Base-by-base conservation (phyloP, 2,797 vertebrate genomes). In the Dromococcyx pavoninus region DNA sequence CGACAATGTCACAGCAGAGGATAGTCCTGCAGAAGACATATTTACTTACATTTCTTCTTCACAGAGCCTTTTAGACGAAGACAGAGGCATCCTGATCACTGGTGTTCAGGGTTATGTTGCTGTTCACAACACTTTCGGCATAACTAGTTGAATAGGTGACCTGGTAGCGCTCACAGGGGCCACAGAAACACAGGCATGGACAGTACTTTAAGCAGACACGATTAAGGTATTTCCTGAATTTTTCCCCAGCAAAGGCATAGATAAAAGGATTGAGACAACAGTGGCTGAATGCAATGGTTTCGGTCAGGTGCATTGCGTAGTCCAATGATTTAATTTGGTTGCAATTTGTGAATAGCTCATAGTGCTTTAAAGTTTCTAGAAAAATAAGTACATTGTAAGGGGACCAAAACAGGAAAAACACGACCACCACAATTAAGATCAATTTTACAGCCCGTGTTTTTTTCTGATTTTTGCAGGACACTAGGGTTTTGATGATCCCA, bases 211-310 rank as follows among this genome's bases (percentile, higher is more conserved):
- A 56, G 57, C 96, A 95, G 39, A 98, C 44, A 5, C 69, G 97
- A 25, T 95, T 16, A 44, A 99, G 94, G 16, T 99, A 98, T 30
- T 88, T 98, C 86, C 98, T 98, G 96, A 99, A 99, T 94, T 98
- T 99, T 95, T 99, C 91, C 5, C 98, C 99, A 30, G 98, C 98
- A 93, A 99, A 99, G 11, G 98, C 98, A 11, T 99, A 99, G 86
- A 99, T 98, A n/a, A 99, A 18, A 30, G 99, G 99, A 77, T 99
- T 99, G 44, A 99, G 97, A 83, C 99, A 99, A 69, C 99, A 99
- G 91, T 99, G 99, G 33, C 97, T 97, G 86, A 99, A 99, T 0
- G 99, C 98, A 2, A 99, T 50, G 16, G 97, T 97, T 97, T 99
- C 99, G 0, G 99, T 98, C 83, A 98, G 85, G 23, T 97, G 97